Base-by-base conservation (phyloP, 2,797 vertebrate genomes). In the Sebastolobus alascanus region DNA sequence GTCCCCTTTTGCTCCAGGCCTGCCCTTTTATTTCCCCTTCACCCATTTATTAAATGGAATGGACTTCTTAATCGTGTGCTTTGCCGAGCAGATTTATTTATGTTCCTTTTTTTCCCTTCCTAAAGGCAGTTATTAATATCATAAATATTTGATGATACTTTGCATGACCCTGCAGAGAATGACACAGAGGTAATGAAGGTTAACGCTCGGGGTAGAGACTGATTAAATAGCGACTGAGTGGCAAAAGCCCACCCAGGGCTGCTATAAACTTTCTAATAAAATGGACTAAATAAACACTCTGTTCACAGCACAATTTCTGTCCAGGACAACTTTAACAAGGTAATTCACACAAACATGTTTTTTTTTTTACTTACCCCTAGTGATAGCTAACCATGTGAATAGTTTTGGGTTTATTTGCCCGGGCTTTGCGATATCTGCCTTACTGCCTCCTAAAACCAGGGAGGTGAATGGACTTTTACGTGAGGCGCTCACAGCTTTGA, bases 141-240 rank as follows among this genome's bases (percentile, higher is more conserved):
- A 94, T 94, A 94, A 94, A 95, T 94, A 95, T 94, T 94, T 92
- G 91, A 95, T 94, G 92, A 84, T 90, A 89, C 87, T 93, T 93
- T 92, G 90, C 68, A 33, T 95, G 93, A 95, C 93, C 93, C 93
- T 90, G 91, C 83, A 83, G 83, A 89, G 87, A 90, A 82, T 77
- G 90, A 90, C 88, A 89, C 68, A 73, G 68, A 84, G 86, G 86
- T 86, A 90, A 87, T 92, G 91, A 92, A 94, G 93, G 92, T 93
- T 90, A 93, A 84, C 79, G 86, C 88, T 75, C 83, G 78, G 84
- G 86, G 84, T 79, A 54, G 58, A 29, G 80, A 4, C 89, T 91
- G 91, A 93, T 93, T 93, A 92, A 94, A 93, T 88, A 91, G 90
- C 43, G 80, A 86, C 85, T 67, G 78, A 88, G 78, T 77, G 80